Percentiles rank a stretch among this genome's conserved stretches.
Evolutionary conservation across 1,140 invertebrate species (phyloP).

Genomic region (Colletes latitarsis): DNA sequence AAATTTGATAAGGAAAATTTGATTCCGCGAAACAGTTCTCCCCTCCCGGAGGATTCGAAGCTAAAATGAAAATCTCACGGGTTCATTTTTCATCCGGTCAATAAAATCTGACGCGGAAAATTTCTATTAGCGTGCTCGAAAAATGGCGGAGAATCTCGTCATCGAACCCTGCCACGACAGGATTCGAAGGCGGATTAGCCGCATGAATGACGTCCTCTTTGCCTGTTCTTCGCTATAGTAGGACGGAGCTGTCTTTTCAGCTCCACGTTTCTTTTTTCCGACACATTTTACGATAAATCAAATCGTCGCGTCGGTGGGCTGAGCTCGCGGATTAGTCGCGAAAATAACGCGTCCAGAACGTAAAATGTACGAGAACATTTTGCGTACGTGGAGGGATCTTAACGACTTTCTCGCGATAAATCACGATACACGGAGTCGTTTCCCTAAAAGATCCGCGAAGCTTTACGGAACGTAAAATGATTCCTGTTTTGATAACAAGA

Average conservation of each 20-base stretch:
- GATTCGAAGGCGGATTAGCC: not conserved
- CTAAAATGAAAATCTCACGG: not conserved
- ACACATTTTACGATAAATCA: not conserved
- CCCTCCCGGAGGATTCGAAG: not conserved
- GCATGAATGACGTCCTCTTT: constrained; percentile 13
- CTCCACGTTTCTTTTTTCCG: not conserved
- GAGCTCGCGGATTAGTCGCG: not conserved
- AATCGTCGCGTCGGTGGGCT: not conserved
- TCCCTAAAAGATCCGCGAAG: not conserved
- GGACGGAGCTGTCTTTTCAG: not conserved
- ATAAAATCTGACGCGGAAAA: constrained; percentile 15
- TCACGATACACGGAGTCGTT: not conserved
- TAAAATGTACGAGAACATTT: not conserved
- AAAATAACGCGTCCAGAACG: not conserved
- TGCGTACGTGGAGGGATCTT: not conserved
- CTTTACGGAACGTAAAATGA: not conserved
- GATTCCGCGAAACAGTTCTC: constrained; percentile 6
- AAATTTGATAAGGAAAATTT: not conserved
- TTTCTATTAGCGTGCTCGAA: constrained; percentile 28
- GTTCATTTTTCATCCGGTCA: not conserved
- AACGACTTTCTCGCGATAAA: not conserved
- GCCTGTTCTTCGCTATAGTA: not conserved
- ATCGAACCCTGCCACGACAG: not conserved
- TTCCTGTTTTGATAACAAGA: not conserved
- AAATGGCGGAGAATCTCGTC: not conserved